Base-by-base conservation (phyloP, 1,140 invertebrate species). In the Ephestia elutella region DNA sequence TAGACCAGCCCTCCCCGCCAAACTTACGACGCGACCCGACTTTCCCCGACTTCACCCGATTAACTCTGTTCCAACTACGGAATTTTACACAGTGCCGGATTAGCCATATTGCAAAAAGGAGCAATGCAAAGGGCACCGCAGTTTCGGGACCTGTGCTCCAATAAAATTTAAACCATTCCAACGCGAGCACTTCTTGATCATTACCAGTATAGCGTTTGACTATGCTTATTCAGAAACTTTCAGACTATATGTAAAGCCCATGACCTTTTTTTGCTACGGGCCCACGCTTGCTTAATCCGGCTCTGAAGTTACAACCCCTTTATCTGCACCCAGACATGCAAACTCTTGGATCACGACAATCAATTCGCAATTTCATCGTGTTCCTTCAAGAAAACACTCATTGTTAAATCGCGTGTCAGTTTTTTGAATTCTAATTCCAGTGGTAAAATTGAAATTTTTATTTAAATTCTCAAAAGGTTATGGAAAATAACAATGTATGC, bases 251-350 rank as follows among this genome's bases (percentile, higher is more conserved):
- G 21, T 25, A 3, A 25, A 25, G 21, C 7, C 2, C 2, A 25
- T 25, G 7, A 25, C 21, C 7, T 3, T 25, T 25, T 25, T 25
- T 3, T 25, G 7, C 2, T 7, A 25, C 7, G 7, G 21, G 7
- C n/a, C n/a, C n/a, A n/a, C n/a, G 21, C 21, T 25, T 25, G 21
- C 21, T 25, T 25, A 25, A 25, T 25, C 7, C 21, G 21, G 21
- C 21, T 3, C 21, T 25, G 21, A 25, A 3, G 21, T 25, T 25
- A 78, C 76, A 79, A 78, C 68, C 71, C 69, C 56, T 76, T 84
- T 86, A 86, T 86, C 83, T 77, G 60, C 63, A 70, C 69, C 76
- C 70, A 71, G 74, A 78, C 78, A 84, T 80, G 79, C 78, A 78
- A 80, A 82, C 70, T 79, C 63, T 62, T 65, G 71, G 59, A 78